phyloP scores from a whole-genome alignment of 2,888 invertebrate genomes.

The Nebria salina region DNA sequence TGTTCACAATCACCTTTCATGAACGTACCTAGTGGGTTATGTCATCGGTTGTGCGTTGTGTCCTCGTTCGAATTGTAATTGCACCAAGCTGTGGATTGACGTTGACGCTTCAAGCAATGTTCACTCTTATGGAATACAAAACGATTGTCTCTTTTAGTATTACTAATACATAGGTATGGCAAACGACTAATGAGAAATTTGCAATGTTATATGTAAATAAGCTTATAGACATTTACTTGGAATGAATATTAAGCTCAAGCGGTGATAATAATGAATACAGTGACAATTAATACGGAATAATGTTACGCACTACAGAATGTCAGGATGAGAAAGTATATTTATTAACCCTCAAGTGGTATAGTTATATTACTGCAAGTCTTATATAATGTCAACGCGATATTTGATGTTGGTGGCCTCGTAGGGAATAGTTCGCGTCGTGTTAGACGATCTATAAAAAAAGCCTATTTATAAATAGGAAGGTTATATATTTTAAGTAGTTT shows the following conservation, averaged over 20 bases:
- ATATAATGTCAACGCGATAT: no score
- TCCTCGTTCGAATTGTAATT: conserved; percentile 1
- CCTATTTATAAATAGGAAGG: no score
- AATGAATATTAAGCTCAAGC: background rate
- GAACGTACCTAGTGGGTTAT: background rate
- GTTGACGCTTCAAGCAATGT: background rate
- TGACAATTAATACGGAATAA: background rate
- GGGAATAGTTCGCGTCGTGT: no score
- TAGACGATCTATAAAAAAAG: no score
- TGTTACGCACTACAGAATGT: background rate
- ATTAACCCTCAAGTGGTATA: no score
- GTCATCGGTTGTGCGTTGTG: background rate
- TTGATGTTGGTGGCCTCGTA: no score
- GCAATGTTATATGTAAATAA: conserved; percentile 44
- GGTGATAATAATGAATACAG: background rate
- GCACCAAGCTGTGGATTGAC: background rate
- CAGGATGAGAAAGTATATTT: background rate
- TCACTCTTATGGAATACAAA: background rate
- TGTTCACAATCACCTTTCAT: background rate
- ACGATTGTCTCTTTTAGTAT: background rate
- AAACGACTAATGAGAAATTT: conserved; percentile 37
- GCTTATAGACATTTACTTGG: background rate
- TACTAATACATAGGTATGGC: background rate
- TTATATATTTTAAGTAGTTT: no score
- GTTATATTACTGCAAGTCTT: no score